Base-by-base conservation (phyloP, 2,113 vertebrate species). In the Dunckerocampus dactyliophorus region DNA sequence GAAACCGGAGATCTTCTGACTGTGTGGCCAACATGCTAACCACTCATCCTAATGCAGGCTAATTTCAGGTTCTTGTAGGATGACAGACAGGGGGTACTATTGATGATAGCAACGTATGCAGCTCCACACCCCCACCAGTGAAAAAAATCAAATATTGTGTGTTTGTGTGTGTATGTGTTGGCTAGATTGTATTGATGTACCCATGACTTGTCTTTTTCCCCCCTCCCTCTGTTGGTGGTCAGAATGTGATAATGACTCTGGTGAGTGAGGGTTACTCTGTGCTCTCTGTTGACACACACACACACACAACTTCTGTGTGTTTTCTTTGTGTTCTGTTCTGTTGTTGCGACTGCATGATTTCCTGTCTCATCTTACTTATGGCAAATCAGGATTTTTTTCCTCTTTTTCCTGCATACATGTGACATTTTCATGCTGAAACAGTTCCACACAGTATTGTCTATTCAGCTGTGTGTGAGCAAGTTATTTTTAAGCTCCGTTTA, bases 181-280 rank as follows among this genome's bases (percentile, higher is more conserved):
- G 65, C 21, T 68, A 55, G 73, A 63, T 57, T 68, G 64, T 82
- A 72, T 82, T 58, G 71, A 77, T 84, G 79, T 85, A 80, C 74
- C 79, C 76, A 76, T 84, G 69, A 86, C 83, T 39, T 89, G 83
- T 90, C 72, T 78, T 88, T 82, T 89, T 56, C 28, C 47, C 85
- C 81, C 89, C 83, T 85, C 82, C 80, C 79, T 83, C 70, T 79
- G 61, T 76, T 87, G 82, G 67, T 88, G 85, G 72, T 83, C 87
- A 90, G 90, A 91, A 84, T 88, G 83, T 87, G 90, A 88, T 68
- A 73, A 85, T 89, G 88, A 91, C 76, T 88, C 85, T 84, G 89
- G 90, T 91, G 89, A 91, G 89, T 90, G 81, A 78, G 74, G 85
- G 79, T 61, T 63, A 76, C 67, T 63, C 71, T 67, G 76, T 76